phyloP scores from a whole-genome alignment of 1,140 invertebrate genomes.

The Pogonomyrmex barbatus region DNA sequence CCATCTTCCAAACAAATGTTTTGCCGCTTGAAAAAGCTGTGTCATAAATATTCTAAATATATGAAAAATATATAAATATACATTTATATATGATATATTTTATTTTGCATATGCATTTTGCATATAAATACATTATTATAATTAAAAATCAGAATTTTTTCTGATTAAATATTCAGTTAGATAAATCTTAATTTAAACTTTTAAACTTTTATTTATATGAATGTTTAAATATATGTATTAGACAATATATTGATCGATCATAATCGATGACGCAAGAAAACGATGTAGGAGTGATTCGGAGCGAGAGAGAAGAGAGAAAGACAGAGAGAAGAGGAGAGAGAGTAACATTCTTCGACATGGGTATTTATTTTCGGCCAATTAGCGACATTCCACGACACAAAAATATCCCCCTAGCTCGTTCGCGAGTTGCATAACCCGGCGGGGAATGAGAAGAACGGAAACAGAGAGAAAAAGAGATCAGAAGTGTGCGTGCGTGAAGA shows the following conservation, averaged over 20 bases:
- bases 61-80: background rate
- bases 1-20: background rate
- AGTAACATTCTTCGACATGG: slow-evolving; percentile 69
- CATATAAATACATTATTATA: background rate
- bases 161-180: background rate
- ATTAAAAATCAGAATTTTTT: background rate
- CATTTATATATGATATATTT: background rate
- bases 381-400: slow-evolving; percentile 81
- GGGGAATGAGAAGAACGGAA: slow-evolving; percentile 69
- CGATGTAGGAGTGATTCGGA: slow-evolving; percentile 49
- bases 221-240: no score
- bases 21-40: background rate
- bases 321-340: slow-evolving; percentile 2
- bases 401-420: slow-evolving; percentile 76
- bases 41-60: background rate
- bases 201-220: background rate
- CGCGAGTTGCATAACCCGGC: slow-evolving; percentile 80
- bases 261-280: slow-evolving; percentile 5
- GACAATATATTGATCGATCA: slow-evolving; percentile 33
- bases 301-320: slow-evolving; percentile 29
- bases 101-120: background rate
- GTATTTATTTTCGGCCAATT: slow-evolving; percentile 84
- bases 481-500: slow-evolving; percentile 2
- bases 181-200: background rate
- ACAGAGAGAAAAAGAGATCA: slow-evolving; percentile 24